Evolutionary conservation across 2,113 vertebrate genomes (phyloP), one percentile per base, ranked within the genome.

Genomic region (Eptesicus fuscus): DNA sequence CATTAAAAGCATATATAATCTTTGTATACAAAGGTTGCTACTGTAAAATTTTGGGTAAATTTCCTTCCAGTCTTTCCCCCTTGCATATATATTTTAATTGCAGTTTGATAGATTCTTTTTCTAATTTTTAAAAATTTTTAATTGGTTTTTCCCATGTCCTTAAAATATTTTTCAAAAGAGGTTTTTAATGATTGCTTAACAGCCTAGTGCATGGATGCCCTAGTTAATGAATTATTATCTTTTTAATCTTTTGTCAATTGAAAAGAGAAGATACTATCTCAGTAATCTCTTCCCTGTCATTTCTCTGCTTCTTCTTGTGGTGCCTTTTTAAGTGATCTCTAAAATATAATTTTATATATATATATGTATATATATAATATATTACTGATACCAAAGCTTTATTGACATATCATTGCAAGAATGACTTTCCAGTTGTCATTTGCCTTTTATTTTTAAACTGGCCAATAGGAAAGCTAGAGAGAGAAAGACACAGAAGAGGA

Each of bases 1-100:
- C 35, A 42, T 18, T 13, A 17, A 49, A 70, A 11, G 32, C 22
- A 0, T 7, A 22, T 51, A 0, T 17, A 14, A 35, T 37, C 56
- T n/a, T 5, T 4, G 9, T 18, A 51, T 0, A 3, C 7, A 1
- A 30, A 91, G 47, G 13, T 1, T 5, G 17, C 23, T 2, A 28
- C 56, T 7, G 4, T 20, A 30, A 49, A 30, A 3, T 2, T 13
- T 32, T n/a, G 2, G 0, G 32, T 16, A 13, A 61, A 56, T 28
- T 78, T 70, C 16, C 20, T 79, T 74, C 32, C 1, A 14, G 56
- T 20, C 25, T 51, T 88, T 70, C 44, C 16, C 69, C 65, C 17
- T 83, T 28, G 9, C 7, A 6, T 17, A 2, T 8, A 4, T 35
- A 49, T 63, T 85, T 63, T 61, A 44, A 22, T 47, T n/a, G 16